Percentiles rank a stretch among this genome's conserved stretches.
Evolutionary conservation across 2,797 vertebrate species (phyloP).

Genomic region (Cyclopterus lumpus): DNA sequence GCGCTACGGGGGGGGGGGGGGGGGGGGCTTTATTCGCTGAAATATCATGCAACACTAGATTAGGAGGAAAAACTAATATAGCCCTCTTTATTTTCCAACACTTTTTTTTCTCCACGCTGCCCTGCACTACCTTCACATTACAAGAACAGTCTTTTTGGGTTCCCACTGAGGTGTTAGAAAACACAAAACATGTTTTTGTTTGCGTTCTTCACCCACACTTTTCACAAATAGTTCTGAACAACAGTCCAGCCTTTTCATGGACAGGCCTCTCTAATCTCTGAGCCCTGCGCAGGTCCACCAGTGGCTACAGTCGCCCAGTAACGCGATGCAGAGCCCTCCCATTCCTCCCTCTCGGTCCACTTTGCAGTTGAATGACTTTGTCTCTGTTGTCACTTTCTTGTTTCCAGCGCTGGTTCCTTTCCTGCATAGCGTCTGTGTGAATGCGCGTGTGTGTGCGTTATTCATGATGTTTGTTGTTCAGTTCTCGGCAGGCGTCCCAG

Average conservation of each 20-base stretch:
- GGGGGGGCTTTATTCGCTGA: too few relatives aligned
- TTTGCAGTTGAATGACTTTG: slow-evolving; percentile 58
- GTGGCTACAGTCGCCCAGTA: slow-evolving; percentile 25
- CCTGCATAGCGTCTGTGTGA: slow-evolving; percentile 42
- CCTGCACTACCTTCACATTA: background rate
- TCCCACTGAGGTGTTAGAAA: background rate
- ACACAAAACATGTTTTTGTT: slow-evolving; percentile 21
- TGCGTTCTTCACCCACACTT: slow-evolving; percentile 22
- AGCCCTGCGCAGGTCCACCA: slow-evolving; percentile 21
- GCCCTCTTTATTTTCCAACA: background rate
- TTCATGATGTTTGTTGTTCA: slow-evolving; percentile 81
- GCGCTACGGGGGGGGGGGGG: slow-evolving; percentile 1
- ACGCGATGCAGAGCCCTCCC: slow-evolving; percentile 19
- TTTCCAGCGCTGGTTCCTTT: slow-evolving; percentile 18
- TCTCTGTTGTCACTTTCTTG: slow-evolving; percentile 45
- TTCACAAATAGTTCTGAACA: slow-evolving; percentile 29
- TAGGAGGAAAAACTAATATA: background rate
- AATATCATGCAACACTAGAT: background rate
- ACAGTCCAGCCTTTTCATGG: slow-evolving; percentile 20
- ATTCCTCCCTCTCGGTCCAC: slow-evolving; percentile 18
- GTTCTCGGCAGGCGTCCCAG: slow-evolving; percentile 79
- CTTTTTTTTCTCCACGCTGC: background rate
- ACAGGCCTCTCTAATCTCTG: slow-evolving; percentile 18
- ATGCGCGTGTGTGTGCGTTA: slow-evolving; percentile 58
- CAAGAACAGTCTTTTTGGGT: background rate